These are phyloP conservation scores for Amniataba percoides DNA, from an alignment of 2,797 vertebrate genomes.

Conservation along the genomic window DNA sequence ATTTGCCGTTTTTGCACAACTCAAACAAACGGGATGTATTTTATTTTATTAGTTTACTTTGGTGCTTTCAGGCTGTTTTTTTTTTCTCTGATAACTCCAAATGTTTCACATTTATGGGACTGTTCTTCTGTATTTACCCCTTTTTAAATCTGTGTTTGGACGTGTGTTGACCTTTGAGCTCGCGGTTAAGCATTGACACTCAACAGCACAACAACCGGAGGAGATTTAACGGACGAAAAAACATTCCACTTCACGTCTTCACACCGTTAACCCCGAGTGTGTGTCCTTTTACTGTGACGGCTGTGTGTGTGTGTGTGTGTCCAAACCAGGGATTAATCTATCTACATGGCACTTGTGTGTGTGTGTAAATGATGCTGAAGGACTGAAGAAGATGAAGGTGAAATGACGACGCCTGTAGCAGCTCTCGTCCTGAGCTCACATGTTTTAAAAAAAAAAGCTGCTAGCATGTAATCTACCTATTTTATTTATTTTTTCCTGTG, in stretches of 20 bases:
- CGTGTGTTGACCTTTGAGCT: conserved; percentile 30
- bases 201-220: conserved; percentile 34
- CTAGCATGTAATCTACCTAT: conserved; percentile 60
- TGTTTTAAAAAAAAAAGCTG: conserved; percentile 45
- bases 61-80: neutral
- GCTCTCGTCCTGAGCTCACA: conserved; percentile 32
- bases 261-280: neutral
- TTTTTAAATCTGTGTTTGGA: neutral
- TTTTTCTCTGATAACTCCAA: neutral
- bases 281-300: conserved; percentile 4
- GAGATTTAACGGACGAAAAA: conserved; percentile 35
- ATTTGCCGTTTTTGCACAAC: neutral
- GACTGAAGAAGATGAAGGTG: conserved; percentile 35
- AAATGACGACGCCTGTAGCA: conserved; percentile 9
- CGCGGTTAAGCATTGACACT: conserved; percentile 40
- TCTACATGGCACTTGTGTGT: conserved; percentile 37
- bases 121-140: neutral
- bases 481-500: conserved; percentile 17
- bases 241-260: conserved; percentile 56
- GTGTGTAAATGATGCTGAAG: conserved; percentile 28
- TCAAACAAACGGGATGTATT: neutral
- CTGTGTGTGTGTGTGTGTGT: neutral
- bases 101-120: neutral
- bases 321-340: conserved; percentile 39
- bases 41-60: neutral